Conservation (phyloP, 2,113 vertebrate genomes). For the Aptenodytes forsteri region DNA sequence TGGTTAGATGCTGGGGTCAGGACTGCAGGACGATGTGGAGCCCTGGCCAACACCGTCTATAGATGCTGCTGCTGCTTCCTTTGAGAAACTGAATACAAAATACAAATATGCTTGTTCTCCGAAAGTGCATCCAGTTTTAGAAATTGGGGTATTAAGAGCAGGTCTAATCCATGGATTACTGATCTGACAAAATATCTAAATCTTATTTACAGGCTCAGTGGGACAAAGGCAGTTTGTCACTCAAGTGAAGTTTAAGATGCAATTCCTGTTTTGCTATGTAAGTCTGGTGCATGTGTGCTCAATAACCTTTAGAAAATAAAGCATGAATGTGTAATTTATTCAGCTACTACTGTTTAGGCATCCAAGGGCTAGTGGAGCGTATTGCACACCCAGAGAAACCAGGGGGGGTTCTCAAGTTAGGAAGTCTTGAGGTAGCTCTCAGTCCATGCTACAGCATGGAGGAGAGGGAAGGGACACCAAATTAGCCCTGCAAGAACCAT, state of each 20-base stretch:
- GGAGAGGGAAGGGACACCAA: neutral
- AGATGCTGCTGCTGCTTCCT: neutral
- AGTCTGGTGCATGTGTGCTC: neutral
- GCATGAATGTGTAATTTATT: neutral
- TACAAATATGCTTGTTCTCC: neutral
- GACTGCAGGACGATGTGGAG: fast-evolving
- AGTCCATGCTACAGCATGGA: neutral
- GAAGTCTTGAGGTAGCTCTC: neutral
- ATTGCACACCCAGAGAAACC: neutral
- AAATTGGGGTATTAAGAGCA: neutral
- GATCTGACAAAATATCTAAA: neutral
- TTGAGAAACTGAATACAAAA: neutral
- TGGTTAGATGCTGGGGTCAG: neutral
- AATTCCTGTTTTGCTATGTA: neutral
- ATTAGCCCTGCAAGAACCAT: neutral
- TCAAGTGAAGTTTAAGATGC: neutral
- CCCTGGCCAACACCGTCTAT: neutral
- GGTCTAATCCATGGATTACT: neutral
- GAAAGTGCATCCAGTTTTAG: neutral
- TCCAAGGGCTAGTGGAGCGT: neutral
- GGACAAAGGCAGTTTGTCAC: neutral
- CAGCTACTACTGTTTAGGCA: neutral
- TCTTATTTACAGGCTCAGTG: neutral
- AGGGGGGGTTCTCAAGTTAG: neutral
- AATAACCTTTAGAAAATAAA: neutral